A percentile compares a stretch with the other conserved stretches of the same genome.
These are phyloP conservation scores for Galerucella pusilla DNA, from an alignment of 2,888 invertebrate genomes.

Conservation along the genomic window DNA sequence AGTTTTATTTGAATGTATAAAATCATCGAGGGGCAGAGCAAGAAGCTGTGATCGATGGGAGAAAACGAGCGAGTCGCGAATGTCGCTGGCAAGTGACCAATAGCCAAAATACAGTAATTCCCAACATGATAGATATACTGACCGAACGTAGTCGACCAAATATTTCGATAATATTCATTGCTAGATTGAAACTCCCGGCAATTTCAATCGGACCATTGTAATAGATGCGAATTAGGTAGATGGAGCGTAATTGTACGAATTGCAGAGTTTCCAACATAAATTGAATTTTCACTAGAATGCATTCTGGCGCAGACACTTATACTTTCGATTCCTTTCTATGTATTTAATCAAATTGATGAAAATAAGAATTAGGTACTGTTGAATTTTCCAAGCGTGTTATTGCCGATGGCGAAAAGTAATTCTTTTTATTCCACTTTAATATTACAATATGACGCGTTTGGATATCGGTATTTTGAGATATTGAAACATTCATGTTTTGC, in stretches of 20 bases:
- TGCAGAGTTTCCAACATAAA: conserved; percentile 64
- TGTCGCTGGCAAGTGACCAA: conserved; percentile 64
- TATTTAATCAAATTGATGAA: conserved; percentile 46
- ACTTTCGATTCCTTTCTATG: conserved; percentile 54
- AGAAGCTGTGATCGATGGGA: conserved; percentile 43
- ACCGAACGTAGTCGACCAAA: conserved; percentile 37
- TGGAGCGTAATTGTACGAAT: conserved; percentile 62
- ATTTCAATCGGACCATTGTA: conserved; percentile 45
- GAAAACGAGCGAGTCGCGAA: conserved; percentile 54
- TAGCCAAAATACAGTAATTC: conserved; percentile 62
- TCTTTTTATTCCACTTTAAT: neutral
- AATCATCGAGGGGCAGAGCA: neutral
- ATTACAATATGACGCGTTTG: too few species aligned
- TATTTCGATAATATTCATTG: neutral
- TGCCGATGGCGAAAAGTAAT: neutral
- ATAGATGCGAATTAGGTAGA: conserved; percentile 60
- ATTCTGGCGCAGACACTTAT: conserved; percentile 58
- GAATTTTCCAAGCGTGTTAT: neutral
- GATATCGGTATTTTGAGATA: too few species aligned
- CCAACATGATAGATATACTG: conserved; percentile 63
- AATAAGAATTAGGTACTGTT: conserved; percentile 10
- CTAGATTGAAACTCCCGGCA: neutral
- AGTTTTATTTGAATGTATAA: neutral
- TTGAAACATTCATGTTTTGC: too few species aligned
- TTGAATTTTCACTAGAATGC: conserved; percentile 64